Base-by-base conservation (phyloP, 2,113 vertebrate genomes). In the Dasyurus viverrinus region DNA sequence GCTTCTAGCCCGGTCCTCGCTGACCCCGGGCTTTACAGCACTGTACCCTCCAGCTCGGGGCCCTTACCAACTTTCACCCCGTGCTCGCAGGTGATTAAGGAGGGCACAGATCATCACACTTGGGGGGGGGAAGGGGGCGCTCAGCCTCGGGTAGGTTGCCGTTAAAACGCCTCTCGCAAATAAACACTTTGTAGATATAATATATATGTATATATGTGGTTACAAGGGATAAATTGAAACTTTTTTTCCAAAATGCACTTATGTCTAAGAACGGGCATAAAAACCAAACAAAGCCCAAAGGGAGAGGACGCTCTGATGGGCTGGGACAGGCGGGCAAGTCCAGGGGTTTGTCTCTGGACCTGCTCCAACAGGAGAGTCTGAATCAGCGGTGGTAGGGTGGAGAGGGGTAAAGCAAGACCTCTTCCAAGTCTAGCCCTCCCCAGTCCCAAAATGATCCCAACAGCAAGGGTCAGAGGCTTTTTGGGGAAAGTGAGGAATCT, bases 151-250 rank as follows among this genome's bases (percentile, higher is more conserved):
- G 98, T 97, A 98, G 97, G 98, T 98, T 97, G 98, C 98, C 92
- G 95, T 98, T 98, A 98, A 98, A 98, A 98, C 98, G 92, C 94
- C 68, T 97, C 98, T 98, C 98, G 98, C 98, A 98, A 98, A 99
- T 98, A 99, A 98, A 98, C 98, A 98, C 98, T 98, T 98, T 98
- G 98, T 98, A 98, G 96, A 98, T 98, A 98, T 95, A 98, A 97
- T 98, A 98, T 99, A 98, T 98, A 98, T 98, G 98, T 98, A 97
- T 98, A 98, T 98, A 98, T 98, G 98, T 97, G 98, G 98, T 98
- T 98, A 99, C 98, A 98, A 98, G 98, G 97, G 98, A 98, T 98
- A 98, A 84, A 98, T 98, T 98, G 98, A 97, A 98, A 97, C 98
- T 96, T 97, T 95, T 92, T 97, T 98, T 97, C 97, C 96, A 93